These are phyloP conservation scores for Tupaia tana DNA, from an alignment of 2,113 vertebrate genomes.

Conservation along the genomic window DNA sequence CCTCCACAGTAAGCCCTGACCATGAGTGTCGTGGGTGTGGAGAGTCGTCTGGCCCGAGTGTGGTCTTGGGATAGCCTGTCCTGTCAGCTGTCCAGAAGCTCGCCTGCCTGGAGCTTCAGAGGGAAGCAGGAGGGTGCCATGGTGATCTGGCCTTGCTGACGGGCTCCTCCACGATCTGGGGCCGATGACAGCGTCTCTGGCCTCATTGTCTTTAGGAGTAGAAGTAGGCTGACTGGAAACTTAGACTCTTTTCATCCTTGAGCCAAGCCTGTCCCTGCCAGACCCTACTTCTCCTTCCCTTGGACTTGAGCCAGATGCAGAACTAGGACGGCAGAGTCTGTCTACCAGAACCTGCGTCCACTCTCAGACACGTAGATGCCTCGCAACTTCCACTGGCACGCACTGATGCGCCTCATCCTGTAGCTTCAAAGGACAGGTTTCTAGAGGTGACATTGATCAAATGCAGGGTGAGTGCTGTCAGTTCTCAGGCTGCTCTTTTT, in stretches of 20 bases:
- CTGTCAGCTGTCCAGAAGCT: not conserved
- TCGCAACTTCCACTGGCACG: not conserved
- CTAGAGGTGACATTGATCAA: not conserved
- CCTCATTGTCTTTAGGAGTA: not conserved
- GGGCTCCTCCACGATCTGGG: not conserved
- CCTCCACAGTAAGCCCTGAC: not conserved
- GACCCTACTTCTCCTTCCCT: not conserved
- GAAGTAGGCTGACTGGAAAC: not conserved
- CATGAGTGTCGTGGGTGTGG: not conserved
- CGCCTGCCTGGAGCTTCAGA: not conserved
- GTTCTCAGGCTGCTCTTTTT: not conserved
- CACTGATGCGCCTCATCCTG: not conserved
- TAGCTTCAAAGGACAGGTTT: not conserved
- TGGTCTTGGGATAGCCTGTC: not conserved
- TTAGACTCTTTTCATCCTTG: not conserved
- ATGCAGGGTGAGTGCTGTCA: no score
- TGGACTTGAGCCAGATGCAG: not conserved
- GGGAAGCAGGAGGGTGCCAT: not conserved
- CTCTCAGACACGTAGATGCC: not conserved
- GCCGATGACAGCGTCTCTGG: not conserved
- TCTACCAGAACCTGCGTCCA: not conserved
- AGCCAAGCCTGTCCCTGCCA: not conserved
- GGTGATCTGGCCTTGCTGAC: not conserved
- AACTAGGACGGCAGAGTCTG: not conserved
- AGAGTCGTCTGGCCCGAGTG: not conserved